phyloP scores from a whole-genome alignment of 2,797 vertebrate genomes.

The Enteromius treurensis region DNA sequence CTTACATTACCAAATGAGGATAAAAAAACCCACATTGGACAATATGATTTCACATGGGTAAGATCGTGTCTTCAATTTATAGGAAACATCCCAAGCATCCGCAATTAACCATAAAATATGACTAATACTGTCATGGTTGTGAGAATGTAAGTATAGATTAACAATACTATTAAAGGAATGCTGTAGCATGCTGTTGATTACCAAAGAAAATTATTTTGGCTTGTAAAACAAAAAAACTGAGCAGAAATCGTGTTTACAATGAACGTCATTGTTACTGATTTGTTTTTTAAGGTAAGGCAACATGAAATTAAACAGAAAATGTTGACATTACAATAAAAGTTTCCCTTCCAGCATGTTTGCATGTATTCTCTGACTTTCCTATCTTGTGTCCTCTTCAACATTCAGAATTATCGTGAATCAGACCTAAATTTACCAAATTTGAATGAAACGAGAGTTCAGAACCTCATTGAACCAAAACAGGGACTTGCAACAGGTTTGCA shows the following conservation, averaged over 20 bases:
- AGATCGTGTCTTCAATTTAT: background rate
- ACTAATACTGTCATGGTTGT: background rate
- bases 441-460: background rate
- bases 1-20: slow-evolving; percentile 8
- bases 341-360: background rate
- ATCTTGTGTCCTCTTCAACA: background rate
- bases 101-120: background rate
- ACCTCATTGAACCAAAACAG: background rate
- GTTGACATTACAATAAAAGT: background rate
- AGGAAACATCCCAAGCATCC: background rate
- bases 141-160: slow-evolving; percentile 1
- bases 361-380: background rate
- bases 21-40: background rate
- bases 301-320: background rate
- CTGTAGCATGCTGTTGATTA: too few species aligned
- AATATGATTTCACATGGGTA: background rate
- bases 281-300: slow-evolving; percentile 1
- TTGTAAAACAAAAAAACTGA: too few species aligned
- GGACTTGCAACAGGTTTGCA: slow-evolving; percentile 15
- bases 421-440: background rate
- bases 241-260: background rate
- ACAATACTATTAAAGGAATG: background rate
- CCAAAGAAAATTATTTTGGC: background rate
- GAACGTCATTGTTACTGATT: background rate
- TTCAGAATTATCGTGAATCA: background rate